A percentile compares a stretch with the other conserved stretches of the same genome.
Evolutionary conservation across 2,797 vertebrate species (phyloP).

Genomic region (Lagorchestes hirsutus): DNA sequence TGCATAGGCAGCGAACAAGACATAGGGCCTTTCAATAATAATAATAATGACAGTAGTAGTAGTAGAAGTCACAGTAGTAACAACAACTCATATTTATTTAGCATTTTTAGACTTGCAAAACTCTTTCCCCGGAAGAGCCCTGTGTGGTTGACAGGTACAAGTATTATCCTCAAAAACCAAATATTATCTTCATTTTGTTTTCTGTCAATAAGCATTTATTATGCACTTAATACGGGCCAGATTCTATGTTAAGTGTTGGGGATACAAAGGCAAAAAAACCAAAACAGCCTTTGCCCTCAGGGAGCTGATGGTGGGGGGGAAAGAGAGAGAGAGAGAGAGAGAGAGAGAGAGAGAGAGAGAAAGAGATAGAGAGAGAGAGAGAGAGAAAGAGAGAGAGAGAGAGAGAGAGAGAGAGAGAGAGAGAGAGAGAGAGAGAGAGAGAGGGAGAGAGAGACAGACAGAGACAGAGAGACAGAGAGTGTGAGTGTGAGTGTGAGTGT

Average conservation of each 20-base stretch:
- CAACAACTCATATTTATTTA: not conserved
- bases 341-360: no score
- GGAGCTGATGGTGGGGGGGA: not conserved
- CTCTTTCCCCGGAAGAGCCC: not conserved
- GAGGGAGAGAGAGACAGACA: no score
- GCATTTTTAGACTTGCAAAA: not conserved
- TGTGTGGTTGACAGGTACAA: not conserved
- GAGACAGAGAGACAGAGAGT: not conserved
- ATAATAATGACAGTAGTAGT: not conserved
- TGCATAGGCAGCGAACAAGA: conserved; percentile 8
- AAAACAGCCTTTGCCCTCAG: not conserved
- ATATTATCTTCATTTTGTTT: not conserved
- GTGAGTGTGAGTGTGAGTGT: no score
- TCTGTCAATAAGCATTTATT: not conserved
- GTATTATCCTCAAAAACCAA: no score
- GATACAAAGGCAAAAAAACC: not conserved
- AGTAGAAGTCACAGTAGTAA: not conserved
- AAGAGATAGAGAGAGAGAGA: no score
- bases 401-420: no score
- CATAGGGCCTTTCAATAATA: not conserved
- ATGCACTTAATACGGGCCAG: not conserved
- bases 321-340: no score
- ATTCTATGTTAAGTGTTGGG: not conserved
- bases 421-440: no score
- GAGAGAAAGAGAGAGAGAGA: no score